A percentile compares a stretch with the other conserved stretches of the same genome.
Conservation (phyloP, 2,888 invertebrate species). For the Uloborus plumipes region DNA sequence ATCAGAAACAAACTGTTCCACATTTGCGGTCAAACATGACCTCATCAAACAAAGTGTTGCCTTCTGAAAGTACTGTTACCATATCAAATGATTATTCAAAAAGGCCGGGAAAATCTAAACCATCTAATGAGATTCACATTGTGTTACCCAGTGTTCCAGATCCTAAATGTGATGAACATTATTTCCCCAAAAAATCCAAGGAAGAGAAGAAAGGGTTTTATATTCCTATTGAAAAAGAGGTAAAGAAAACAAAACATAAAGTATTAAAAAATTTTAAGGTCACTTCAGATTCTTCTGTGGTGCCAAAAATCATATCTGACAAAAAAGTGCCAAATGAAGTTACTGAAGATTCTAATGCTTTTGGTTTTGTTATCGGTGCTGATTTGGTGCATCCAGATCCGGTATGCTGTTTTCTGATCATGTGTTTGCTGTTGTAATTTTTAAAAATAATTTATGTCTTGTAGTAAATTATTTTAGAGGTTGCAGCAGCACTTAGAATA, state of each 20-base stretch:
- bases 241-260: conserved; percentile 46
- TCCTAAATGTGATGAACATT: conserved; percentile 15
- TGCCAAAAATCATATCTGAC: conserved; percentile 41
- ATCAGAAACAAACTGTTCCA: conserved; percentile 10
- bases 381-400: conserved; percentile 80
- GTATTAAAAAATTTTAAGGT: conserved; percentile 24
- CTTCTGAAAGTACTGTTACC: conserved; percentile 11
- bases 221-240: conserved; percentile 57
- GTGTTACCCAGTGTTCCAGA: conserved; percentile 52
- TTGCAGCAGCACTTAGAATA: neutral
- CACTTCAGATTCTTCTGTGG: conserved; percentile 19
- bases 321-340: conserved; percentile 49
- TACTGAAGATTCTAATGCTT: conserved; percentile 65
- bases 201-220: conserved; percentile 56
- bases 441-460: neutral
- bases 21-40: neutral
- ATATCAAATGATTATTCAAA: conserved; percentile 16
- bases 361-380: conserved; percentile 77
- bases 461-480: neutral
- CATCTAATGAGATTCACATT: conserved; percentile 45
- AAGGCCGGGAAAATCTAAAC: conserved; percentile 20
- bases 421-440: conserved; percentile 11
- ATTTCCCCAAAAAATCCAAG: conserved; percentile 12
- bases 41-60: neutral
- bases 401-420: conserved; percentile 71